Conservation (phyloP, 2,888 invertebrate genomes). For the Morinoia aosen region DNA sequence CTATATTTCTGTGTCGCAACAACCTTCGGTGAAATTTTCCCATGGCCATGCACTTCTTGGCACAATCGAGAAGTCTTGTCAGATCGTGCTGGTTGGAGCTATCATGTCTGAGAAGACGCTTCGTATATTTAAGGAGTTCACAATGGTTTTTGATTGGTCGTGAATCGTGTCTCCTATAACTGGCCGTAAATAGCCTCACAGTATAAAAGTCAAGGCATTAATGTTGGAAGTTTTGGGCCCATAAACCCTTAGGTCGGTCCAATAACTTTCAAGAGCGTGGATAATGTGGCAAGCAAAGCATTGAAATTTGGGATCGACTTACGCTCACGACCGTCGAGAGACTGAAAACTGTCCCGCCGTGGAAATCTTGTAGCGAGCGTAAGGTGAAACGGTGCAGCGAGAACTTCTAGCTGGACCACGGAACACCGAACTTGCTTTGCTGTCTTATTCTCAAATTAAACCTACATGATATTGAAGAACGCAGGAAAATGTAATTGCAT, state of each 20-base stretch:
- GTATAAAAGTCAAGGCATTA: constrained; percentile 51
- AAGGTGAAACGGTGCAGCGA: not conserved
- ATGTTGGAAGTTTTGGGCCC: constrained; percentile 51
- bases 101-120: constrained; percentile 45
- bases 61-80: constrained; percentile 52
- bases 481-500: not conserved
- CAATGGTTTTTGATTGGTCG: constrained; percentile 52
- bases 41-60: constrained; percentile 43
- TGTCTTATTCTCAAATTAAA: not conserved
- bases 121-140: constrained; percentile 51
- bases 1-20: constrained; percentile 42
- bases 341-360: constrained; percentile 9
- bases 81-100: constrained; percentile 52
- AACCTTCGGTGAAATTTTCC: constrained; percentile 24
- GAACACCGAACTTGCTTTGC: not conserved
- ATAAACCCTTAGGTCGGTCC: constrained; percentile 49
- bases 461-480: not conserved
- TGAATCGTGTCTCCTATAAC: constrained; percentile 51
- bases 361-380: not conserved
- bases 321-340: not conserved
- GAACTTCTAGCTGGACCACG: not conserved
- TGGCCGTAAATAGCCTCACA: constrained; percentile 43
- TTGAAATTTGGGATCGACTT: constrained; percentile 47
- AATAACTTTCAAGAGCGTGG: constrained; percentile 50
- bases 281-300: constrained; percentile 43